Evolutionary conservation across 2,113 vertebrate genomes (phyloP).

Genomic region (Rana temporaria): DNA sequence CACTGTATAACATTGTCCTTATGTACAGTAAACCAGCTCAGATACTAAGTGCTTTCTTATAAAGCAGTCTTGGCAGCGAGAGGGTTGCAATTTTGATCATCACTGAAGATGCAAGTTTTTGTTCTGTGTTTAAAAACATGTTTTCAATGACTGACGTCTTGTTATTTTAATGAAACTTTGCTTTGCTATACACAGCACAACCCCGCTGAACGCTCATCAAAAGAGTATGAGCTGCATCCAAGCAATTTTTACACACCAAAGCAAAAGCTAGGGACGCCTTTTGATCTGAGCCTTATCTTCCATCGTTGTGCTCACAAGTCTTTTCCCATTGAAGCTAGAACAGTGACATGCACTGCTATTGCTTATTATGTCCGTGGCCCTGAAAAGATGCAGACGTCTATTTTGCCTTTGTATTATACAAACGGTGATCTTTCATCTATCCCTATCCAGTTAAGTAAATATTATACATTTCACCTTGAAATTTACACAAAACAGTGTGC

Average conservation of each 20-base stretch:
- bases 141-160: slow-evolving; percentile 20
- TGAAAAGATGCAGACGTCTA: slow-evolving; percentile 1
- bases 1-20: too few species aligned
- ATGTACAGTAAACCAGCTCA: too few species aligned
- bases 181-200: slow-evolving; percentile 16
- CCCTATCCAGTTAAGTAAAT: slow-evolving; percentile 20
- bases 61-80: too few species aligned
- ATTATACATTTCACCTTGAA: slow-evolving; percentile 18
- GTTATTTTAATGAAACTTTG: slow-evolving; percentile 36
- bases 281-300: slow-evolving; percentile 36
- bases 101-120: not conserved
- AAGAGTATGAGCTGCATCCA: slow-evolving; percentile 7
- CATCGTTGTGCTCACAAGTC: slow-evolving; percentile 21
- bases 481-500: not conserved
- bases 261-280: slow-evolving; percentile 15
- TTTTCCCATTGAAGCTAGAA: slow-evolving; percentile 19
- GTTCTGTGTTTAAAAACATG: slow-evolving; percentile 18
- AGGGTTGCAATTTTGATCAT: not conserved
- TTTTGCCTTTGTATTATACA: not conserved
- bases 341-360: slow-evolving; percentile 4
- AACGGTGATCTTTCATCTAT: slow-evolving; percentile 19
- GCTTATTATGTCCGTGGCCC: slow-evolving; percentile 21
- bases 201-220: slow-evolving; percentile 21
- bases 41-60: too few species aligned
- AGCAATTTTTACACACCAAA: slow-evolving; percentile 40